Evolutionary conservation across 2,113 vertebrate genomes (phyloP).

Genomic region (Sitta europaea): DNA sequence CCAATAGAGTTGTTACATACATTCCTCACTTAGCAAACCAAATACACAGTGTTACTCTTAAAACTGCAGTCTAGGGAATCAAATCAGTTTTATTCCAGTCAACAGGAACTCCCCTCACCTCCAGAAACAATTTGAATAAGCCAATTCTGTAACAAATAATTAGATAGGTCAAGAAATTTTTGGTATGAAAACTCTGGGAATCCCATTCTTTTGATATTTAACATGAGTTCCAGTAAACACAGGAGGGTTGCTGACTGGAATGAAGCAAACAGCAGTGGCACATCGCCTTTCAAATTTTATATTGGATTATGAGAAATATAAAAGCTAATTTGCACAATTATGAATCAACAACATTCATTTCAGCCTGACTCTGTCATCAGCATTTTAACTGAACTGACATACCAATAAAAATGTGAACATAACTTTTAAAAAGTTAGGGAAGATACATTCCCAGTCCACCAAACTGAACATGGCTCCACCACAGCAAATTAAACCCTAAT

Average conservation of each 20-base stretch:
- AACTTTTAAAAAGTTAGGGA: background rate
- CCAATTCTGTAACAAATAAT: background rate
- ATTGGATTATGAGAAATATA: constrained; percentile 17
- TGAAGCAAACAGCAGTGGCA: constrained; percentile 5
- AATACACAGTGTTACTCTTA: background rate
- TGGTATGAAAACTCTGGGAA: background rate
- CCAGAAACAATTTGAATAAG: background rate
- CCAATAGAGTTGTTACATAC: background rate
- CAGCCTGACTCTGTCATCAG: background rate
- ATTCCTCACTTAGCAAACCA: background rate
- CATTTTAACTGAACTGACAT: background rate
- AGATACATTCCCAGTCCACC: background rate
- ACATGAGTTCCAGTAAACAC: constrained; percentile 28
- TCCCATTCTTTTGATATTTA: constrained; percentile 18
- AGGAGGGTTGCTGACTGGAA: constrained; percentile 38
- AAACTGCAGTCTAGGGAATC: background rate
- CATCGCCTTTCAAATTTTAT: background rate
- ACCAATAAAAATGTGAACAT: background rate
- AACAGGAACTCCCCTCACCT: background rate
- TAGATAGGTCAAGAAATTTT: constrained; percentile 2
- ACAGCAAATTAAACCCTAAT: background rate
- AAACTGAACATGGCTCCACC: background rate
- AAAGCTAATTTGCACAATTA: constrained; percentile 39
- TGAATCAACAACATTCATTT: constrained; percentile 20
- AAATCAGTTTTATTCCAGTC: background rate